phyloP scores from a whole-genome alignment of 2,797 vertebrate genomes.

The Halcyon leucocephala region DNA sequence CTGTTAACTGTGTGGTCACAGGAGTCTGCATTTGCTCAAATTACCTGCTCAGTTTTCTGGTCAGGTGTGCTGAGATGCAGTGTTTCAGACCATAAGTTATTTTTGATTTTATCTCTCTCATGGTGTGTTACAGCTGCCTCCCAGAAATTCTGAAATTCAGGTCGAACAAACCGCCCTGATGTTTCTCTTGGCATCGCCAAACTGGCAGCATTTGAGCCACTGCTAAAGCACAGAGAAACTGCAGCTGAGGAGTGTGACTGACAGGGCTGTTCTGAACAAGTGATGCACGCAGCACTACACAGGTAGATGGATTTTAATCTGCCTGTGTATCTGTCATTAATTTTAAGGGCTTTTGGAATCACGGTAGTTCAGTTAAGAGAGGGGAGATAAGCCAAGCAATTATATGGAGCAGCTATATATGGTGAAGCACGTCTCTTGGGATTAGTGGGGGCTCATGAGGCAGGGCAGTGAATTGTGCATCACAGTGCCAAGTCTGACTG shows the following conservation, averaged over 20 bases:
- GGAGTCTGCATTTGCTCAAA: background rate
- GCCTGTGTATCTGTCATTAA: background rate
- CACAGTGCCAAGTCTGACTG: background rate
- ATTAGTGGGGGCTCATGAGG: slow-evolving; percentile 4
- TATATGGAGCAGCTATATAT: slow-evolving; percentile 7
- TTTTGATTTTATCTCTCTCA: background rate
- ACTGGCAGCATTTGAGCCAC: background rate
- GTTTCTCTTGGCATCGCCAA: background rate
- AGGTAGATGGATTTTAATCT: slow-evolving; percentile 21
- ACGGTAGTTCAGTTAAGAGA: background rate
- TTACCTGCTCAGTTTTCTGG: background rate
- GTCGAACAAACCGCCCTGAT: background rate
- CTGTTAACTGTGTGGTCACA: background rate
- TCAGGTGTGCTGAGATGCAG: background rate
- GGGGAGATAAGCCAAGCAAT: slow-evolving; percentile 24
- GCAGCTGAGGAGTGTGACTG: background rate
- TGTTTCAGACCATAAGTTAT: background rate
- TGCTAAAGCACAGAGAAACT: background rate
- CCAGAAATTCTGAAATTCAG: slow-evolving; percentile 5
- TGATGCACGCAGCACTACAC: background rate
- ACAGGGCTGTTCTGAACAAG: background rate
- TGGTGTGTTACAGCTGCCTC: background rate
- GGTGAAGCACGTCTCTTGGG: background rate
- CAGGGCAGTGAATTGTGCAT: background rate
- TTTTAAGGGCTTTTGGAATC: slow-evolving; percentile 23